Conservation (phyloP, 2,797 vertebrate genomes). For the Tamandua tetradactyla region DNA sequence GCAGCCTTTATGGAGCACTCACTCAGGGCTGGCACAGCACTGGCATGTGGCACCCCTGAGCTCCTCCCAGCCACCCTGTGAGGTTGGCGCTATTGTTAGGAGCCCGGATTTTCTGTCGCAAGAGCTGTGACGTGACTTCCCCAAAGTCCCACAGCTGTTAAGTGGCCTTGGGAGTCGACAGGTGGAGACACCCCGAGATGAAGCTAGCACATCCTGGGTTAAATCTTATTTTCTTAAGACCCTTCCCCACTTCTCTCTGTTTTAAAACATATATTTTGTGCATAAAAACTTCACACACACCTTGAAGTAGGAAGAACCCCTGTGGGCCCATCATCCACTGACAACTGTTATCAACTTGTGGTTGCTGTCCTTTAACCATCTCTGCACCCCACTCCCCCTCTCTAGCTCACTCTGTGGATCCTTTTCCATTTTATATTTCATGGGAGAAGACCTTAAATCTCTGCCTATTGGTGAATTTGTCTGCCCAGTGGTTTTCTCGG, state of each 20-base stretch:
- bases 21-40: rapidly evolving
- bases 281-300: not conserved
- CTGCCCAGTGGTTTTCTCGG: not conserved
- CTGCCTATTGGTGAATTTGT: not conserved
- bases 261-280: too few relatives aligned
- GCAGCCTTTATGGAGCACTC: rapidly evolving
- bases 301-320: not conserved
- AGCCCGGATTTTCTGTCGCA: not conserved
- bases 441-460: not conserved
- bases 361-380: too few relatives aligned
- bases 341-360: not conserved
- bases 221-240: not conserved
- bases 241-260: too few relatives aligned
- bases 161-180: not conserved
- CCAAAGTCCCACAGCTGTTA: not conserved
- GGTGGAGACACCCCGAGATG: not conserved
- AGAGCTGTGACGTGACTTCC: not conserved
- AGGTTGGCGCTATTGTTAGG: not conserved
- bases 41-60: too few relatives aligned
- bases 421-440: not conserved
- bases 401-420: not conserved
- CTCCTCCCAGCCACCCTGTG: too few relatives aligned
- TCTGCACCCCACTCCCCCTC: too few relatives aligned
- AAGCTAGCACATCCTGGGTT: not conserved
- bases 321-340: rapidly evolving